phyloP scores from a whole-genome alignment of 2,888 invertebrate species.

The Platycheirus albimanus region DNA sequence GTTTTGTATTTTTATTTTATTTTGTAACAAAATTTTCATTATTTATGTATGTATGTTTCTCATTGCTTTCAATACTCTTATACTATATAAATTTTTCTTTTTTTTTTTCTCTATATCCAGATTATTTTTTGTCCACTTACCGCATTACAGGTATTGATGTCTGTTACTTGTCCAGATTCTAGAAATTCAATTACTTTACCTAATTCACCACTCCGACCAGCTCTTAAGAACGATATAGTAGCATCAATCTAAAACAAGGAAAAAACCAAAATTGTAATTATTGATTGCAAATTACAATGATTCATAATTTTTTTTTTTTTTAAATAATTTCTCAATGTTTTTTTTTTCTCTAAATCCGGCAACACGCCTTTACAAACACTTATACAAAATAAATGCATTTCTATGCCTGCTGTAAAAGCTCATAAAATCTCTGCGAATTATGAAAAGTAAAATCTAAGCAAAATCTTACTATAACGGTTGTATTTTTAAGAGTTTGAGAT shows the following conservation, averaged over 20 bases:
- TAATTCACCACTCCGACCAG: slow-evolving; percentile 98
- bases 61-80: not conserved
- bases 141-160: slow-evolving; percentile 99
- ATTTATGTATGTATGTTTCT: not conserved
- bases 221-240: slow-evolving; percentile 97
- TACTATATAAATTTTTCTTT: not conserved
- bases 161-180: slow-evolving; percentile 92
- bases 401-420: too few species aligned
- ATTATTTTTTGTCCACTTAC: slow-evolving; percentile 85
- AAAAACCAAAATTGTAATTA: too few species aligned
- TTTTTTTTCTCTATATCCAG: not conserved
- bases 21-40: not conserved
- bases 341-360: too few species aligned
- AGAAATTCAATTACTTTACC: slow-evolving; percentile 97
- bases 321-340: too few species aligned
- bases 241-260: slow-evolving; percentile 87
- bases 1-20: not conserved
- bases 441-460: too few species aligned
- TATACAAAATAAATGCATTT: too few species aligned
- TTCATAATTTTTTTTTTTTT: too few species aligned
- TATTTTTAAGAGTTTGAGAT: too few species aligned
- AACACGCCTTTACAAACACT: too few species aligned
- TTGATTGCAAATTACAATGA: too few species aligned
- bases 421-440: too few species aligned
- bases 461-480: too few species aligned